Base-by-base conservation (phyloP, 2,888 invertebrate species). In the Sphecodes monilicornis region DNA sequence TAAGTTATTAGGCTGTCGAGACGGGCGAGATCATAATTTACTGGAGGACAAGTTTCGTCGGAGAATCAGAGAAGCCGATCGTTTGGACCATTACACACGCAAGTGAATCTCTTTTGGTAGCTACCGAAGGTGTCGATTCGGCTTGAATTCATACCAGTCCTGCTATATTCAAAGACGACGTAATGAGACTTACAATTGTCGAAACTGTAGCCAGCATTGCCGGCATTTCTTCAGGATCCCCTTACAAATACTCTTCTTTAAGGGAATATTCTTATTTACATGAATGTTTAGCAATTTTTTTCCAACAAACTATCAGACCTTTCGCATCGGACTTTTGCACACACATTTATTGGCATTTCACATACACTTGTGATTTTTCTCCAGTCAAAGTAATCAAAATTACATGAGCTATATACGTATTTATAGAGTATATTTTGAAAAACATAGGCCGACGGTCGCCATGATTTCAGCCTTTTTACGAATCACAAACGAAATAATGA, bases 1-100 rank as follows among this genome's bases (percentile, higher is more conserved):
- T 82, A 78, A 76, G 41, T 75, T 32, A 46, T 87, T 66, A 69
- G 13, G 29, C 68, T 69, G 66, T 79, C 76, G 77, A 11, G 29
- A 26, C 43, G 16, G 32, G 11, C 32, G 32, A 75, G 64, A 46
- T 76, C n/a, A 39, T 32, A 81, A 81, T 84, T 79, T 43, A 70
- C 43, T 41, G 8, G 36, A 64, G 60, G 36, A 11, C 68, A 39
- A n/a, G n/a, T n/a, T 39, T 16, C 39, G 68, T 1, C n/a, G 39
- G 13, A n/a, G 36, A 68, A 68, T 0, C 68, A 1, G 13, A 13
- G 39, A 36, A 68, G 39, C 11, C 39, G 22, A 39, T 36, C 36
- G 3, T 64, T 60, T 22, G 5, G 22, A 26, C 10, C 29, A n/a
- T 8, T 13, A 13, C 5, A 39, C 36, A 36, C 13, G 36, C 66